Base-by-base conservation (phyloP, 2,888 invertebrate species). In the Acrocyrtus sp. region DNA sequence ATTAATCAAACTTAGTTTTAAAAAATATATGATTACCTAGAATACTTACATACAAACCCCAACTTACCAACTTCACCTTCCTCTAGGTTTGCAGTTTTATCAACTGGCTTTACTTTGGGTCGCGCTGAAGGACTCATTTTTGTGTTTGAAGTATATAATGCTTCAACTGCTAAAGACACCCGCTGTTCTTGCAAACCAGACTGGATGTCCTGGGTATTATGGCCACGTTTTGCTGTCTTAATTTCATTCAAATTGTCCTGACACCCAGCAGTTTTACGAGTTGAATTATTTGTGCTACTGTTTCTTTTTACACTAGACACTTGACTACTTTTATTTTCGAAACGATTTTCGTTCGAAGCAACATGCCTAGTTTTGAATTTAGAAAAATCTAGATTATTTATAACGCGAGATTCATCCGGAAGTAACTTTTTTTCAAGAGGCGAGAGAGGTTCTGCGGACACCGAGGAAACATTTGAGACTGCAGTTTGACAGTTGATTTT, bases 61-160 rank as follows among this genome's bases (percentile, higher is more conserved):
- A 12, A 8, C 54, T 66, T 57, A 66, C 66, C 66, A 34, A 66
- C 57, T 57, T 66, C 66, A 1, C 66, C 66, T 24, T 66, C 66
- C 10, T 41, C 41, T 1, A 48, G 48, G 29, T 29, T 57, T 19
- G 22, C 3, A 51, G 21, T 8, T 8, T n/a, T 17, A 21, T 54
- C 65, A n/a, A 50, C 1, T 1, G 61, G 50, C 34, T 43, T 61
- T 2, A 48, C 61, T 61, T 50, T 61, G 8, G 61, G 61, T 22
- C 58, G 8, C 5, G 43, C 22, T 8, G 47, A 29, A 22, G 10
- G 8, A 45, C 5, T 47, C 3, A 12, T 21, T 3, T 8, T 47
- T 5, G 50, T 39, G n/a, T 3, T 29, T 1, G 22, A n/a, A n/a
- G 12, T 39, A 12, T 12, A 39, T 10, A 10, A 12, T 22, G 47